Base-by-base conservation (phyloP, 2,797 vertebrate genomes). In the Molossus alvarezi region DNA sequence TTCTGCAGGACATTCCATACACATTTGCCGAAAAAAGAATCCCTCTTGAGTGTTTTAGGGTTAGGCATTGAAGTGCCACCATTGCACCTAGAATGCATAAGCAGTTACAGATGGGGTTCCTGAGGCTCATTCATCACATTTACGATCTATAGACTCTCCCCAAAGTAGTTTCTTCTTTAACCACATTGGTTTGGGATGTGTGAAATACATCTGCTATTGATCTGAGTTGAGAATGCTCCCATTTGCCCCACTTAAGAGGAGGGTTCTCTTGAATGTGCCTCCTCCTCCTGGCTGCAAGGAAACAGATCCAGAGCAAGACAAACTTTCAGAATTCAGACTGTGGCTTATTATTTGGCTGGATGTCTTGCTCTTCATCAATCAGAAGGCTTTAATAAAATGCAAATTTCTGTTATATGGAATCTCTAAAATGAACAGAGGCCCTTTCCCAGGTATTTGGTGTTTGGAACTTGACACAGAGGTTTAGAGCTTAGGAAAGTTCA, bases 51-150 rank as follows among this genome's bases (percentile, higher is more conserved):
- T 53, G 0, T 96, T 95, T 96, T 94, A 83, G 82, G 76, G 25
- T 58, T 53, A 76, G 65, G 79, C n/a, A 79, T 21, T 73, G 65
- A 80, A 83, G 71, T 17, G 73, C 80, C 64, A 41, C n/a, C 60
- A 23, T 94, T 60, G 25, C 80, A 53, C 88, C 21, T 41, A 60
- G 84, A 87, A 71, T 92, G 37, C 45, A 60, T 92, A 96, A 97
- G 58, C 53, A 79, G 76, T 89, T 96, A 96, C 95, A 97, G 95
- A 95, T 97, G 86, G 48, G 10, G 33, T 80, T 84, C 57, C 55
- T 88, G 55, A 57, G 51, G n/a, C 33, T 77, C 81, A 95, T 97
- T 97, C 51, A 77, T 95, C 85, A 73, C 41, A 13, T 97, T 96
- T 90, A 94, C 15, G 37, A 94, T 97, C 96, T 93, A 20, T 37